Conservation (phyloP, 2,888 invertebrate species). For the Ypsolopha scabrella region DNA sequence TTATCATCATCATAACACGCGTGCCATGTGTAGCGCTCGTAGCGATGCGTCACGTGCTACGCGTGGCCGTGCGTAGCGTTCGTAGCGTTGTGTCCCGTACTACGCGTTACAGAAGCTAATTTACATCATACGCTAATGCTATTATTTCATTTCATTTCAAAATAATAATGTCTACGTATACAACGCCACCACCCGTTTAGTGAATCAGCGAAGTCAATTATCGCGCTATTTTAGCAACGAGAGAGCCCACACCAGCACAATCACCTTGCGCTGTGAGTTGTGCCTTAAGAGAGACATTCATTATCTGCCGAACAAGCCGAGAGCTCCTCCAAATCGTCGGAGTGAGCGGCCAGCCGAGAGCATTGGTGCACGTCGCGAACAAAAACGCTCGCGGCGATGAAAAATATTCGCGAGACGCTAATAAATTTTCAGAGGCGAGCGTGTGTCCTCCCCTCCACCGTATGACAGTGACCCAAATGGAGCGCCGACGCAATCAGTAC, state of each 20-base stretch:
- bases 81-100: neutral
- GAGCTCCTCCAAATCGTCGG: neutral
- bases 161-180: no score
- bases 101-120: no score
- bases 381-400: slow-evolving; percentile 27
- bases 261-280: neutral
- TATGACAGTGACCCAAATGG: slow-evolving; percentile 69
- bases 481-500: slow-evolving; percentile 65
- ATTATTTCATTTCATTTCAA: no score
- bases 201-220: no score
- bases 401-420: slow-evolving; percentile 60
- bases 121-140: no score
- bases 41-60: neutral
- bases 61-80: neutral
- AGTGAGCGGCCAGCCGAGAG: slow-evolving; percentile 25
- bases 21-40: neutral
- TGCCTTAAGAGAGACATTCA: slow-evolving; percentile 9
- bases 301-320: slow-evolving; percentile 12
- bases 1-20: no score
- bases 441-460: slow-evolving; percentile 56
- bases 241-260: neutral
- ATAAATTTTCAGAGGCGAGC: slow-evolving; percentile 57
- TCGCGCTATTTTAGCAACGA: no score
- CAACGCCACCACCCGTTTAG: no score
- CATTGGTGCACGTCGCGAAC: slow-evolving; percentile 38